Conservation (phyloP, 2,888 invertebrate species). For the Dicranocentrus wangi region DNA sequence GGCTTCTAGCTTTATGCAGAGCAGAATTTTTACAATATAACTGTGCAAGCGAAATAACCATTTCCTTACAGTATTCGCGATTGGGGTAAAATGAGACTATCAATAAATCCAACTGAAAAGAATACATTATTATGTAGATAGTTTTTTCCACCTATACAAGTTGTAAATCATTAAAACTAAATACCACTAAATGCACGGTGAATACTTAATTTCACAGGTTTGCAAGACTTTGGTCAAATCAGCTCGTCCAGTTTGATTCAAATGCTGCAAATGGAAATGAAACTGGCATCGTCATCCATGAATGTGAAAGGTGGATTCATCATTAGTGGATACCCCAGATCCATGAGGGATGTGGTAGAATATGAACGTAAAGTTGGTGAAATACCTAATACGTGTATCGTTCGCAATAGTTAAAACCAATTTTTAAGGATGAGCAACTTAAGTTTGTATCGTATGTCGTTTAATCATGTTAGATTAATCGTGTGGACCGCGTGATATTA, state of each 20-base stretch:
- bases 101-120: too few species aligned
- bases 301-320: slow-evolving; percentile 82
- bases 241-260: slow-evolving; percentile 91
- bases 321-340: slow-evolving; percentile 91
- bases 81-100: too few species aligned
- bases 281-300: slow-evolving; percentile 88
- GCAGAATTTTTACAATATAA: too few species aligned
- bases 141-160: too few species aligned
- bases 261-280: slow-evolving; percentile 93
- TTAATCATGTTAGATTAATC: slow-evolving; percentile 84
- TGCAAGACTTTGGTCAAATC: slow-evolving; percentile 88
- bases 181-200: too few species aligned
- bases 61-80: too few species aligned
- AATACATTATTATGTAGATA: too few species aligned
- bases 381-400: too few species aligned
- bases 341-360: slow-evolving; percentile 92
- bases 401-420: background rate
- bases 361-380: slow-evolving; percentile 88
- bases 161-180: too few species aligned
- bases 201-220: slow-evolving; percentile 51
- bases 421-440: background rate
- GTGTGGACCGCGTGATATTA: slow-evolving; percentile 88
- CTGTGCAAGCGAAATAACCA: too few species aligned
- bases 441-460: too few species aligned
- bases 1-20: too few species aligned